Conservation (phyloP, 2,888 invertebrate genomes). For the Neelides folsomi region DNA sequence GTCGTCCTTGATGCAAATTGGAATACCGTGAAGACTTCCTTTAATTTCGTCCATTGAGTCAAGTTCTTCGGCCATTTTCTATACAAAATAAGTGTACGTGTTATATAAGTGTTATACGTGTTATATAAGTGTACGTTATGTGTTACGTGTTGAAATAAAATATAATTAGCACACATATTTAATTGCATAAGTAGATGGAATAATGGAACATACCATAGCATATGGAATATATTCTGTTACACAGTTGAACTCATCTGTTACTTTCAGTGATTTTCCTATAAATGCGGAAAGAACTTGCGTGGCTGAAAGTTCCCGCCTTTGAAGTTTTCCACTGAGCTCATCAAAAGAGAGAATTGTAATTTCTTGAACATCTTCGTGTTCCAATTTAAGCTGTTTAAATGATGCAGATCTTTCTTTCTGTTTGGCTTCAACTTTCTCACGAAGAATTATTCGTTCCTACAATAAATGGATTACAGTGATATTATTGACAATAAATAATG, state of each 20-base stretch:
- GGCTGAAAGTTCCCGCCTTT: slow-evolving; percentile 13
- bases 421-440: slow-evolving; percentile 3
- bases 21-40: slow-evolving; percentile 35
- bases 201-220: slow-evolving; percentile 15
- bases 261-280: slow-evolving; percentile 27
- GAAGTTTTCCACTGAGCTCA: slow-evolving; percentile 14
- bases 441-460: slow-evolving; percentile 6
- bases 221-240: slow-evolving; percentile 33
- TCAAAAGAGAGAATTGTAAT: slow-evolving; percentile 14
- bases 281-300: slow-evolving; percentile 18
- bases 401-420: neutral
- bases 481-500: no score
- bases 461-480: no score
- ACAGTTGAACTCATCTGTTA: slow-evolving; percentile 33
- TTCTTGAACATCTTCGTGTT: neutral
- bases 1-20: slow-evolving; percentile 36
- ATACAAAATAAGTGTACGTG: neutral
- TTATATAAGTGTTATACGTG: neutral
- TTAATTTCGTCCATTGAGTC: slow-evolving; percentile 11
- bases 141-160: neutral
- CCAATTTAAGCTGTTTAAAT: neutral
- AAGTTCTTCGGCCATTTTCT: slow-evolving; percentile 20
- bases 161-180: neutral
- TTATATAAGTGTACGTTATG: neutral
- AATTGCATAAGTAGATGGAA: neutral